Evolutionary conservation across 2,888 invertebrate species (phyloP), one percentile per base, ranked within the genome.

Genomic region (Euplexia lucipara): DNA sequence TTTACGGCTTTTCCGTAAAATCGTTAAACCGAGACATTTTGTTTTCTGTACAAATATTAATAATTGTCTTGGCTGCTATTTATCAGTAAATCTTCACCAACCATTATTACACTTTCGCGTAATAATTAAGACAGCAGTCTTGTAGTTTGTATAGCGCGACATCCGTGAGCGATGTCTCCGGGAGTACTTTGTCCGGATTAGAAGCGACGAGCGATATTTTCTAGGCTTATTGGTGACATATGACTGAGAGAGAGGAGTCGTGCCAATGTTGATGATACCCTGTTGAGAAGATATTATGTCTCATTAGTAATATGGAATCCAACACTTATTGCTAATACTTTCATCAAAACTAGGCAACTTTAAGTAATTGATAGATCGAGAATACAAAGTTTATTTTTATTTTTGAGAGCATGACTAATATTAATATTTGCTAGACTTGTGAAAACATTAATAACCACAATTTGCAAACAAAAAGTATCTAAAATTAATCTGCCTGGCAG

Each of bases 181-280:
- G 58, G 63, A 79, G 79, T 81, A 82, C 81, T 82, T 81, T 78
- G 78, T 82, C 70, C 66, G 72, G 74, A 76, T 79, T 79, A 70
- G 47, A 45, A 8, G 53, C 48, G 67, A 48, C 42, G 56, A 64
- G 67, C 49, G 58, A 76, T 66, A 60, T 76, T 79, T 78, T 71
- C 65, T 56, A 61, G 74, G 70, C 61, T 79, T 67, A 77, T 70
- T 63, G 49, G 48, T 64, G 66, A 74, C 68, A 60, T 64, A 65
- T 58, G 51, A 61, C 58, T 41, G 22, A 20, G 45, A 42, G 9
- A 42, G 20, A 39, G n/a, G n/a, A 54, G 53, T 53, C 0, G 48
- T 35, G 16, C 52, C 35, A 53, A 64, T 52, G 41, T 70, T 63
- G 47, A 52, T 5, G 8, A 14, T 35, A 45, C 5, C 7, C 20